phyloP scores from a whole-genome alignment of 2,888 invertebrate genomes.

The Eristalis pertinax region DNA sequence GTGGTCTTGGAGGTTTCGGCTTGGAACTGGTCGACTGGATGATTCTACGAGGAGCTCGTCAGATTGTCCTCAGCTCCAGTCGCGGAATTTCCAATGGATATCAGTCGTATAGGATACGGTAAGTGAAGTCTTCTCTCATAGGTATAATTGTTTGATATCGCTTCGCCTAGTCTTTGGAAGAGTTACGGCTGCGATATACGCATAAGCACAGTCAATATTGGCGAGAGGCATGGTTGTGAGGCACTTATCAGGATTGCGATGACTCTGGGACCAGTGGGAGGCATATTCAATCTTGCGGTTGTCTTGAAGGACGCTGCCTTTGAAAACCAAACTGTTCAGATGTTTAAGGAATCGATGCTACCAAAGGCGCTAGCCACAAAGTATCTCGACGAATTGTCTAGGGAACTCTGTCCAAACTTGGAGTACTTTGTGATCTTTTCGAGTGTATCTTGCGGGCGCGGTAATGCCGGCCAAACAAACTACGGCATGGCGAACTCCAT shows the following conservation, averaged over 20 bases:
- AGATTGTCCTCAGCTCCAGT: slow-evolving; percentile 90
- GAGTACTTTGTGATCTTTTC: slow-evolving; percentile 94
- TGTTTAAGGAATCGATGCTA: slow-evolving; percentile 86
- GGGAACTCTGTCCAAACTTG: slow-evolving; percentile 83
- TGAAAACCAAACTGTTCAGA: slow-evolving; percentile 88
- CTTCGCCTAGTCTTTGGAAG: slow-evolving; percentile 84
- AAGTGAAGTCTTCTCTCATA: slow-evolving; percentile 61
- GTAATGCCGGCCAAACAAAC: slow-evolving; percentile 92
- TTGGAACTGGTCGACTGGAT: slow-evolving; percentile 94
- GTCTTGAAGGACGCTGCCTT: slow-evolving; percentile 88
- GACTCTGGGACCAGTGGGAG: slow-evolving; percentile 88
- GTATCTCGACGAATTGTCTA: slow-evolving; percentile 87
- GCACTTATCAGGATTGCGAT: slow-evolving; percentile 85
- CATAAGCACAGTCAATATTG: slow-evolving; percentile 88
- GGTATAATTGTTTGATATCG: neutral
- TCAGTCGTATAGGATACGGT: slow-evolving; percentile 88
- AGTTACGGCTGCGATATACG: slow-evolving; percentile 86
- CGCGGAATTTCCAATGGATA: slow-evolving; percentile 91
- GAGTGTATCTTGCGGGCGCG: slow-evolving; percentile 95
- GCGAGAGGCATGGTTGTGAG: slow-evolving; percentile 86
- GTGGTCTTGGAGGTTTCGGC: slow-evolving; percentile 96
- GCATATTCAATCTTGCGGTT: slow-evolving; percentile 95
- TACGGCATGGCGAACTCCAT: slow-evolving; percentile 95
- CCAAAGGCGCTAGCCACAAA: slow-evolving; percentile 92
- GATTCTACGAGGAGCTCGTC: slow-evolving; percentile 89